A percentile compares a stretch with the other conserved stretches of the same genome.
These are phyloP conservation scores for Melanaphis sacchari DNA, from an alignment of 1,140 invertebrate species.

Conservation along the genomic window DNA sequence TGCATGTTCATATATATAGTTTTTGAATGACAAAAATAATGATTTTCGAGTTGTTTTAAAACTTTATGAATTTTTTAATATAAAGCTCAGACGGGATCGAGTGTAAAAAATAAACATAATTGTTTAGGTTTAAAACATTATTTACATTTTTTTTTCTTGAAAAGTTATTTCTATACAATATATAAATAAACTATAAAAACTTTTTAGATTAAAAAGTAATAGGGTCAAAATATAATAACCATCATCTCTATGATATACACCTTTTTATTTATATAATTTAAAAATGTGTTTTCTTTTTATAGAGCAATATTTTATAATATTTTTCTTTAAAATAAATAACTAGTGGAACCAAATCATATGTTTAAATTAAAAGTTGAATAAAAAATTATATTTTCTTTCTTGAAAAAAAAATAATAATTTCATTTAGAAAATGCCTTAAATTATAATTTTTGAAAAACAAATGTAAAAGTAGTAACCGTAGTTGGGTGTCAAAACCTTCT, in stretches of 20 bases:
- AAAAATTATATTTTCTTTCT: neutral
- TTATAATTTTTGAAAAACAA: neutral
- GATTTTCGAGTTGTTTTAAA: neutral
- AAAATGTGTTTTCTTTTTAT: neutral
- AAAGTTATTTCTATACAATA: neutral
- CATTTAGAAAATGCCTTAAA: neutral
- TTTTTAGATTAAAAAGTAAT: constrained; percentile 40
- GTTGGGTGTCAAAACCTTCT: neutral
- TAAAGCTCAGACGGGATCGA: neutral
- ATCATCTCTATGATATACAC: neutral
- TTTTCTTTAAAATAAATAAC: neutral
- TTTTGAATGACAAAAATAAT: neutral
- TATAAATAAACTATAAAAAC: neutral
- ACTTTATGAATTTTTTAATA: neutral
- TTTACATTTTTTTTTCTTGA: neutral
- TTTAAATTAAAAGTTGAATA: constrained; percentile 5
- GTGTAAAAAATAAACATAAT: neutral
- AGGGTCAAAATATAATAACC: neutral
- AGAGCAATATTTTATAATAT: neutral
- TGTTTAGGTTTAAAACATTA: neutral
- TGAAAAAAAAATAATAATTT: neutral
- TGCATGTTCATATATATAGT: neutral
- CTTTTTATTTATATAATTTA: neutral
- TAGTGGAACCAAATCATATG: neutral
- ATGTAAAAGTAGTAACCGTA: neutral